Evolutionary conservation across 2,113 vertebrate genomes (phyloP), one percentile per base, ranked within the genome.

Genomic region (Sinosuthora webbiana): DNA sequence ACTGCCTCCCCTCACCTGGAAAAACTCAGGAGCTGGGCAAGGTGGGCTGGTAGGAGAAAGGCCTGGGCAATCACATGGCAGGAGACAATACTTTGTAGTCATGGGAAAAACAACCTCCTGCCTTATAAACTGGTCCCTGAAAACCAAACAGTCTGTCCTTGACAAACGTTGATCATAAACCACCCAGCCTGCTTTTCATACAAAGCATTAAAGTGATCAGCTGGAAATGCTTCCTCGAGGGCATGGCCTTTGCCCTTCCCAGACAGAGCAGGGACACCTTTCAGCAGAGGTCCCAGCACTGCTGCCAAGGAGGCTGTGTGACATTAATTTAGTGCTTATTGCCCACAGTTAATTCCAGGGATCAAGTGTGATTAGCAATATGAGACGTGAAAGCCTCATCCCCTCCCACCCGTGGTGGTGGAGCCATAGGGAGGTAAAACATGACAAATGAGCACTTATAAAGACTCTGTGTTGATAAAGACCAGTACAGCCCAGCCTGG

Each of bases 261-360:
- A 42, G 87, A 21, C 23, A 17, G 60, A 83, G 75, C 28, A 0
- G 0, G 59, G 56, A 49, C 76, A 76, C 39, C 33, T 90, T 90
- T 88, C 7, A 2, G 68, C 62, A 89, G 59, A 64, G 69, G 90
- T 81, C 89, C 76, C 56, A 42, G 30, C 1, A 10, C 45, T 52
- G 87, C 75, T 91, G 82, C 87, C 76, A 88, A 2, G 35, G 64
- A 33, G 35, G 71, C 59, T 0, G 5, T 53, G 35, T 92, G 93
- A 91, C 79, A 41, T 71, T 83, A 64, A 91, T 88, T 81, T 50
- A 68, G 76, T 73, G 62, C 57, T 68, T n/a, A 69, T 49, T 84
- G 25, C 84, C 65, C 14, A 77, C 87, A 78, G 64, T 93, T 83
- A 86, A 94, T 92, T 82, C 87, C 89, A 59, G 52, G 76, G 89